Evolutionary conservation across 2,888 invertebrate species (phyloP).

Genomic region (Germaria angustata): DNA sequence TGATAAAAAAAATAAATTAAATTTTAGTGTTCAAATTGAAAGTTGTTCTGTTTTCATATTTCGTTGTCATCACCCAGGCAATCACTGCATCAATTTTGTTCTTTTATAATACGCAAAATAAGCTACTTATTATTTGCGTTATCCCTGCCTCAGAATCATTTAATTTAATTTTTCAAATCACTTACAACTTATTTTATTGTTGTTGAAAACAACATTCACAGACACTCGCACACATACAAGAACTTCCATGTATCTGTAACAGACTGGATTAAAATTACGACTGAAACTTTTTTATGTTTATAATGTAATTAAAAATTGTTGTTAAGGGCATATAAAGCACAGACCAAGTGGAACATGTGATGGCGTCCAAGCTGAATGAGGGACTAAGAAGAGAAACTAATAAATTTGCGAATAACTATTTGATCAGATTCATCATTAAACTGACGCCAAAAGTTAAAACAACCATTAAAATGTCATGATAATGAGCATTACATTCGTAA

Average conservation of each 20-base stretch:
- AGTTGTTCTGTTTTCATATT: no score
- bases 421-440: conserved; percentile 23
- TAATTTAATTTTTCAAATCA: neutral
- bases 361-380: neutral
- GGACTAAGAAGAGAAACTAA: conserved; percentile 58
- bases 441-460: neutral
- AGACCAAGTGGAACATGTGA: neutral
- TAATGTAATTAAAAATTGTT: neutral
- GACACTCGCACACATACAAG: no score
- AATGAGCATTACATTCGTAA: neutral
- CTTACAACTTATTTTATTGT: neutral
- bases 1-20: no score
- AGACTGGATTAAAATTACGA: no score
- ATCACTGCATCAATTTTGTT: no score
- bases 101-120: no score
- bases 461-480: neutral
- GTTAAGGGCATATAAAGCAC: neutral
- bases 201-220: no score
- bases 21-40: no score
- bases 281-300: neutral
- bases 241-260: no score
- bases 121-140: no score
- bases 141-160: no score
- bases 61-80: no score
- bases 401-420: neutral